phyloP scores from a whole-genome alignment of 2,113 vertebrate genomes.

The human (Homo sapiens) region GRCh38 chr14:67305001-67305500 shows the following conservation, averaged over 20 bases:
- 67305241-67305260: background rate
- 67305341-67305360: no score
- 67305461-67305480: no score
- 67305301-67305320: no score
- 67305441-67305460: no score
- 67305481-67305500: no score
- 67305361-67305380: no score
- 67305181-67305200: background rate
- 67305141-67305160: background rate
- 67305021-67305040: slow-evolving; percentile 13
- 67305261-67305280: background rate
- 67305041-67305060: background rate
- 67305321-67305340: no score
- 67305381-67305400: no score
- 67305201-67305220: background rate
- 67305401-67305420: no score
- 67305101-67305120: background rate
- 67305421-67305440: no score
- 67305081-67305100: background rate
- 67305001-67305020: background rate
- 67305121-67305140: background rate
- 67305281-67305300: background rate
- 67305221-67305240: background rate
- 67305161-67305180: background rate
- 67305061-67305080: background rate